Base-by-base conservation (phyloP, 2,113 vertebrate species). In the Hypomesus transpacificus region DNA sequence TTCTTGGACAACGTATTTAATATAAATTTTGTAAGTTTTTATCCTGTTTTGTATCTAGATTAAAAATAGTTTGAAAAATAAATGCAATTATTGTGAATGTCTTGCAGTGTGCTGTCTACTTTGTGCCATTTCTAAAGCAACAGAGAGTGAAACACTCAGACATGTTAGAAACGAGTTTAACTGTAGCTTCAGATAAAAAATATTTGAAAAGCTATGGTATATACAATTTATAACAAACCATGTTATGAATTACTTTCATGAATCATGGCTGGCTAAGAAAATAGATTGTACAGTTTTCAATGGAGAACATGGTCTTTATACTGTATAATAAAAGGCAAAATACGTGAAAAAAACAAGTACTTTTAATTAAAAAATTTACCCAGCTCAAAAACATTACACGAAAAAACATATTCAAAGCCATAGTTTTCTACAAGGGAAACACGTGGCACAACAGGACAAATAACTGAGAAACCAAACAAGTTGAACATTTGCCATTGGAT, bases 11-110 rank as follows among this genome's bases (percentile, higher is more conserved):
- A 59, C 87, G 83, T 87, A 85, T 85, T 87, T 93, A 91, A 89
- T 85, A 89, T 88, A 90, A 84, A 73, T 89, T 91, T 88, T 88
- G 87, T 87, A 88, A 74, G 73, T 84, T 85, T 87, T 91, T 89
- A 77, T 26, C 84, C 66, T 82, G 79, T 87, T 91, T 90, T 80
- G 66, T 89, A 89, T 85, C 76, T 83, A 87, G 81, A 81, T 66
- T 53, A 28, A 81, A 46, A 79, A 67, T 82, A 51, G 75, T 79
- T 87, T 83, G 85, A 86, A 84, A 88, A 90, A 90, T 88, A 89
- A 90, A 90, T 84, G 21, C 65, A 79, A 80, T 75, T 85, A 73
- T 84, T 83, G 64, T 82, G 66, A 77, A 59, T 78, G 54, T 70
- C 73, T 14, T 65, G 21, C 62, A n/a, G 56, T 20, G 17, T 69